Evolutionary conservation across 1,140 invertebrate genomes (phyloP), one percentile per base, ranked within the genome.

Genomic region (Cardiocondyla obscurior): DNA sequence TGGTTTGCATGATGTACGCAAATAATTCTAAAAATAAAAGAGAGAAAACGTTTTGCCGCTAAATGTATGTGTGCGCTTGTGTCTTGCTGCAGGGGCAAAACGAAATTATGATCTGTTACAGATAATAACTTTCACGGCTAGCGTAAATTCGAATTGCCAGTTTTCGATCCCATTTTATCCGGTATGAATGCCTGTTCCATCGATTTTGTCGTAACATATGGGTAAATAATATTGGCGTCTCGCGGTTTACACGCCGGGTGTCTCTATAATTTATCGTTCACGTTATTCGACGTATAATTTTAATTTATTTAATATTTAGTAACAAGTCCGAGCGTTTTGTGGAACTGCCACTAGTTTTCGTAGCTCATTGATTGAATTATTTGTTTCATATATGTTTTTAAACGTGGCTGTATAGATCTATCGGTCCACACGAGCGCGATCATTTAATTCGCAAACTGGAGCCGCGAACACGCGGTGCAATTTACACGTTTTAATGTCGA

Each of bases 81-180:
- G 33, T 51, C 33, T 79, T 79, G 74, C 62, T 69, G 74, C 49
- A 39, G 25, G n/a, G n/a, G 46, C 49, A 49, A 33, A 33, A 60
- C 55, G 55, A 69, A 79, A 79, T 79, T 79, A 79, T 79, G 74
- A 79, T 79, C 74, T 69, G 74, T 67, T 79, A 69, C 46, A 67
- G 74, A 79, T 79, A 67, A 79, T 69, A 79, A 79, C 74, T 79
- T 69, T 79, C 74, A 79, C 46, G 44, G 62, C 74, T n/a, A 69
- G 53, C 74, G 64, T 79, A 79, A 69, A 79, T 69, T 67, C 62
- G 46, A 30, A 25, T 67, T 42, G 74, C 62, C 74, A 67, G 74
- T 69, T 79, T 69, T 79, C 74, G 74, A 79, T 79, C 33, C 74
- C 46, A 46, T 19, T 79, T 79, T 69, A 79, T 79, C 62, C 73